phyloP scores from a whole-genome alignment of 1,140 invertebrate genomes.

The Caenorhabditis tropicalis region DNA sequence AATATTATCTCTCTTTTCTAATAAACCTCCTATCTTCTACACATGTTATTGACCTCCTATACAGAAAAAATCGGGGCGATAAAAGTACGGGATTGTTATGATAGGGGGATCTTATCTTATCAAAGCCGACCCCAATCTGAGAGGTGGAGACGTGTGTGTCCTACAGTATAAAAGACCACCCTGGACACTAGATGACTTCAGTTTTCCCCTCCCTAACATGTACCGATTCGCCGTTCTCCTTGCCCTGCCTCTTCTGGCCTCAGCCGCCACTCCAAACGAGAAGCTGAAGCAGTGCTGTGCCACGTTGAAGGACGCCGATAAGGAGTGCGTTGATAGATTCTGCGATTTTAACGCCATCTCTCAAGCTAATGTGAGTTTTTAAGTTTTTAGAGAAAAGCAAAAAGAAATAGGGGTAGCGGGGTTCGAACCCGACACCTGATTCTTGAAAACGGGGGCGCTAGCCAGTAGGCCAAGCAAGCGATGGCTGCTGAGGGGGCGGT shows the following conservation, averaged over 20 bases:
- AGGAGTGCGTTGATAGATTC: slow-evolving; percentile 69
- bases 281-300: slow-evolving; percentile 70
- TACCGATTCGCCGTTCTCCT: not conserved
- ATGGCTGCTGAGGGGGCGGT: too few relatives aligned
- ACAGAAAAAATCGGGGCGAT: not conserved
- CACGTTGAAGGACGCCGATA: slow-evolving; percentile 65
- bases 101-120: not conserved
- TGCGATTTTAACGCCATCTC: slow-evolving; percentile 72
- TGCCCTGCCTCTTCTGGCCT: slow-evolving; percentile 12
- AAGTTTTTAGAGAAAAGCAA: not conserved
- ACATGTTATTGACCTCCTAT: not conserved
- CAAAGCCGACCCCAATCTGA: not conserved
- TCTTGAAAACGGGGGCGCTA: not conserved
- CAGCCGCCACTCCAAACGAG: slow-evolving; percentile 62
- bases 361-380: slow-evolving; percentile 66
- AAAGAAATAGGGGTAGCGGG: not conserved
- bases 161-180: not conserved
- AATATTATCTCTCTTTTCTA: not conserved
- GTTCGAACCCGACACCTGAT: not conserved
- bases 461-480: not conserved
- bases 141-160: not conserved
- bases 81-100: slow-evolving; percentile 16
- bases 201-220: slow-evolving; percentile 5
- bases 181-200: not conserved
- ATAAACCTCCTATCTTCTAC: not conserved